Conservation (phyloP, 2,113 vertebrate species). For the Plecturocebus donacophilus region DNA sequence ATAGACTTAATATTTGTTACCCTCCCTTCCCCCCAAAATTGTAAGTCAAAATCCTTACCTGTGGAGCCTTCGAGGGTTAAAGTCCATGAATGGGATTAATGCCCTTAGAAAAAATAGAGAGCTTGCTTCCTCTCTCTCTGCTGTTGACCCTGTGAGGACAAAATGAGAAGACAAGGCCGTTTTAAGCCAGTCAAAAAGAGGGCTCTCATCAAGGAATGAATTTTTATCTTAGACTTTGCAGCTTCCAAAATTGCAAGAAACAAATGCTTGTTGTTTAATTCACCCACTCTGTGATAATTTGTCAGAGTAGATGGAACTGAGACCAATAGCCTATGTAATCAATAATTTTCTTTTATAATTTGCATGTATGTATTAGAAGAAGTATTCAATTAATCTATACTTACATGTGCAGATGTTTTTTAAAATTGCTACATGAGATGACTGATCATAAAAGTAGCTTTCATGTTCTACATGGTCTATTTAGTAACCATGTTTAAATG, state of each 20-base stretch:
- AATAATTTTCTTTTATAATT: not conserved
- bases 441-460: not conserved
- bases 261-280: not conserved
- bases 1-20: not conserved
- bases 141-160: not conserved
- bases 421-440: not conserved
- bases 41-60: not conserved
- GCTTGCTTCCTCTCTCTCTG: not conserved
- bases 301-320: not conserved
- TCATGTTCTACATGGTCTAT: not conserved
- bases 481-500: not conserved
- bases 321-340: not conserved
- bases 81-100: not conserved
- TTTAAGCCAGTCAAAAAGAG: not conserved
- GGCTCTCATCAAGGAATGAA: not conserved
- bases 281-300: not conserved
- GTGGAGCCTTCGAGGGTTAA: fast-evolving
- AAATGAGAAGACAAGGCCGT: not conserved
- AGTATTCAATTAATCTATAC: not conserved
- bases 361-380: not conserved
- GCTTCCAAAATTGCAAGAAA: not conserved
- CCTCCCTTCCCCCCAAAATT: not conserved
- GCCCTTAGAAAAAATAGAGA: not conserved
- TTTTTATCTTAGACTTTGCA: not conserved
- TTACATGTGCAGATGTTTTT: not conserved